phyloP scores from a whole-genome alignment of 2,888 invertebrate species.

The Caenorhabditis sp. region DNA sequence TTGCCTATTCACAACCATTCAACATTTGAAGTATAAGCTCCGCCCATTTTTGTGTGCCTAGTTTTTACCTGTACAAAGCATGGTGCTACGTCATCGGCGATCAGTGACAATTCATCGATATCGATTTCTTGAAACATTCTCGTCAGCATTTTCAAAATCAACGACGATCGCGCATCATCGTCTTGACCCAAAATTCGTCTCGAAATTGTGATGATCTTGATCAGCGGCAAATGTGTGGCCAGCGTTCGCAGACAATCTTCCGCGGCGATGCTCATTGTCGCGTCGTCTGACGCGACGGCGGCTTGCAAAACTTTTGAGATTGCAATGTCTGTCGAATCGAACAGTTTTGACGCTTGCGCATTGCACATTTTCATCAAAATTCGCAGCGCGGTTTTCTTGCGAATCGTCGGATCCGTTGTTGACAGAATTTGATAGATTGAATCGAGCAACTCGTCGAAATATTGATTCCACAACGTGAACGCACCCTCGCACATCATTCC shows the following conservation, averaged over 20 bases:
- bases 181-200: constrained; percentile 12
- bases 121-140: constrained; percentile 33
- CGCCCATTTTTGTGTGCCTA: no score
- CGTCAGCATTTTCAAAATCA: constrained; percentile 38
- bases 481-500: constrained; percentile 42
- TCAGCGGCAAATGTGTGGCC: constrained; percentile 33
- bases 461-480: constrained; percentile 36
- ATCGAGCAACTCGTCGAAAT: constrained; percentile 29
- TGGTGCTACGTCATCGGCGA: constrained; percentile 30
- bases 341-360: constrained; percentile 33
- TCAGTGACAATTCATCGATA: constrained; percentile 22
- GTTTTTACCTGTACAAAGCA: constrained; percentile 22
- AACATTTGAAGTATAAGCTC: no score
- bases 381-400: constrained; percentile 32
- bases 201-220: constrained; percentile 11
- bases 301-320: constrained; percentile 30
- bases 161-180: constrained; percentile 18
- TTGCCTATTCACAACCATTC: no score
- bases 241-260: constrained; percentile 33
- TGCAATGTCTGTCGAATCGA: constrained; percentile 33
- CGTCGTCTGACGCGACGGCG: constrained; percentile 18
- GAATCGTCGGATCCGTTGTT: constrained; percentile 8
- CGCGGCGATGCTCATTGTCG: constrained; percentile 25
- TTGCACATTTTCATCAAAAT: constrained; percentile 39
- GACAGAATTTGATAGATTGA: constrained; percentile 30